phyloP scores from a whole-genome alignment of 2,797 vertebrate genomes.

The Pitangus sulphuratus region DNA sequence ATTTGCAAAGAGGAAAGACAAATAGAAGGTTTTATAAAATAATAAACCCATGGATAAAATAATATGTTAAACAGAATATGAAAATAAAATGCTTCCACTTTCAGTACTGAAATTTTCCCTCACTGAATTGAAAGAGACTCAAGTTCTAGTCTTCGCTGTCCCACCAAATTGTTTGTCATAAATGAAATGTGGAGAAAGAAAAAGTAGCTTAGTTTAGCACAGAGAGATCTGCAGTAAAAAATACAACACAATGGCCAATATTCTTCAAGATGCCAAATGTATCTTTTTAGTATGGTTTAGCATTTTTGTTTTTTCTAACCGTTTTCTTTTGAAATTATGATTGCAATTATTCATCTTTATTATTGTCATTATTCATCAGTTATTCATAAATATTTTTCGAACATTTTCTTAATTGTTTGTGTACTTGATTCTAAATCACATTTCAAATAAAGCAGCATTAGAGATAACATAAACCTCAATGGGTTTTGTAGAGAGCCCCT shows the following conservation, averaged over 20 bases:
- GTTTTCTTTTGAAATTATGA: background rate
- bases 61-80: background rate
- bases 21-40: background rate
- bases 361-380: background rate
- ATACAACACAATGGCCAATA: background rate
- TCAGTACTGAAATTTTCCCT: background rate
- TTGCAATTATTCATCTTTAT: background rate
- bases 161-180: background rate
- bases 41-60: background rate
- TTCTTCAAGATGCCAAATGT: background rate
- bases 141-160: background rate
- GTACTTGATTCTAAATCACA: background rate
- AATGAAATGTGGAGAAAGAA: background rate
- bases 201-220: background rate
- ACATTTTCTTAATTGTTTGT: background rate
- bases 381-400: background rate
- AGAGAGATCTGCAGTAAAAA: background rate
- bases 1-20: background rate
- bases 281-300: background rate
- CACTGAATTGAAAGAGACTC: background rate
- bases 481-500: background rate
- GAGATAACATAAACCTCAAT: background rate
- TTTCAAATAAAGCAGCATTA: background rate
- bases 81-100: background rate
- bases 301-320: background rate